Evolutionary conservation across 2,888 invertebrate species (phyloP), one percentile per base, ranked within the genome.

Genomic region (Rhimphoctona megacephalus): DNA sequence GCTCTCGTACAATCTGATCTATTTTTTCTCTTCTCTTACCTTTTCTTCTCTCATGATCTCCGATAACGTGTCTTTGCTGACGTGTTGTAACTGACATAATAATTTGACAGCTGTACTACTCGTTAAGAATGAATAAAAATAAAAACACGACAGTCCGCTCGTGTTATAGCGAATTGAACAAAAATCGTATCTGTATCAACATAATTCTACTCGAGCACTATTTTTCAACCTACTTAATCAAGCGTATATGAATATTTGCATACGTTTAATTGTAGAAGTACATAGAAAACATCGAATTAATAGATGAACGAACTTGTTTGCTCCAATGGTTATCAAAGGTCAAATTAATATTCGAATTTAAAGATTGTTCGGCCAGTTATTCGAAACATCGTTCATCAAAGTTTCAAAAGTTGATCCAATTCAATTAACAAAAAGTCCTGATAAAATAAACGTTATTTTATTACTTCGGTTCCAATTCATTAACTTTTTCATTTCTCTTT

Each of bases 21-120:
- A 39, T 67, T 72, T 76, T 69, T 77, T 69, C 30, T 54, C 54
- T 57, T 46, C 64, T 33, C 30, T 69, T 22, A 39, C 57, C n/a
- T 69, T 69, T 30, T 39, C 70, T 33, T n/a, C 67, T 52, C 79
- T 77, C 33, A 67, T 72, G 54, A 70, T 83, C 70, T 70, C 66
- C 66, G 67, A 86, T 77, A 86, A 70, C 76, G 39, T 73, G 72
- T 81, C 72, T 77, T 49, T 22, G 43, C 66, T 64, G 67, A 73
- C 43, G 33, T 80, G 66, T 66, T 52, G 77, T 81, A 81, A 86
- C 73, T 83, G 83, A 83, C 86, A 73, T 54, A 81, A 86, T 81
- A 81, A 81, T 81, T 67, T 81, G 86, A 86, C 86, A 81, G 80
- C 73, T 69, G 77, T 72, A 66, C 77, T 66, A 36, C 79, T 30